phyloP scores from a whole-genome alignment of 2,797 vertebrate species.

The Sphaeramia orbicularis region DNA sequence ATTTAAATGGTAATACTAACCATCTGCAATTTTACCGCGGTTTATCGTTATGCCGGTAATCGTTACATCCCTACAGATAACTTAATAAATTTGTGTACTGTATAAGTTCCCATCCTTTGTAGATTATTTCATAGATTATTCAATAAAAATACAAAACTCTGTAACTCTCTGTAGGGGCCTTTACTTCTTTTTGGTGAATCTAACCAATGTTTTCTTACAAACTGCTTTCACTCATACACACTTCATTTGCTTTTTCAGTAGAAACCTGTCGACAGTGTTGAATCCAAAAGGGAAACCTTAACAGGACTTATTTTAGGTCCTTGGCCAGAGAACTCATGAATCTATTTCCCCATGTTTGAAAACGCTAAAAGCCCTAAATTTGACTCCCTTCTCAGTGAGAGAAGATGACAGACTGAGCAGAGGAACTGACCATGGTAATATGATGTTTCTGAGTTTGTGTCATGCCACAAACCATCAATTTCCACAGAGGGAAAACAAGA shows the following conservation, averaged over 20 bases:
- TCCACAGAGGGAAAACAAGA: conserved; percentile 22
- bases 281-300: conserved; percentile 3
- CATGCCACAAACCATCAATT: conserved; percentile 56
- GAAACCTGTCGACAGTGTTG: neutral
- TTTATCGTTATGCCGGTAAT: too few species aligned
- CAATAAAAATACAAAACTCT: too few species aligned
- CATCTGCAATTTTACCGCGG: too few species aligned
- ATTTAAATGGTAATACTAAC: too few species aligned
- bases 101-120: too few species aligned
- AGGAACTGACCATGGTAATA: conserved; percentile 42
- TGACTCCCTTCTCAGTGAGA: neutral
- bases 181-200: neutral
- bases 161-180: too few species aligned
- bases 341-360: conserved; percentile 11
- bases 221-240: too few species aligned
- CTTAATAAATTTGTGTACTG: too few species aligned
- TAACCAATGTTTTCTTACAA: conserved; percentile 13
- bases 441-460: conserved; percentile 42
- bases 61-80: too few species aligned
- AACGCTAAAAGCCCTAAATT: conserved; percentile 23
- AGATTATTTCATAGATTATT: too few species aligned
- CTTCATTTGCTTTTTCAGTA: neutral
- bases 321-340: conserved; percentile 23
- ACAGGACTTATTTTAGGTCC: conserved; percentile 23
- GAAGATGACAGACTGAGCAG: conserved; percentile 35